Evolutionary conservation across 2,888 invertebrate species (phyloP).

Genomic region (Zaprionus lineosus): DNA sequence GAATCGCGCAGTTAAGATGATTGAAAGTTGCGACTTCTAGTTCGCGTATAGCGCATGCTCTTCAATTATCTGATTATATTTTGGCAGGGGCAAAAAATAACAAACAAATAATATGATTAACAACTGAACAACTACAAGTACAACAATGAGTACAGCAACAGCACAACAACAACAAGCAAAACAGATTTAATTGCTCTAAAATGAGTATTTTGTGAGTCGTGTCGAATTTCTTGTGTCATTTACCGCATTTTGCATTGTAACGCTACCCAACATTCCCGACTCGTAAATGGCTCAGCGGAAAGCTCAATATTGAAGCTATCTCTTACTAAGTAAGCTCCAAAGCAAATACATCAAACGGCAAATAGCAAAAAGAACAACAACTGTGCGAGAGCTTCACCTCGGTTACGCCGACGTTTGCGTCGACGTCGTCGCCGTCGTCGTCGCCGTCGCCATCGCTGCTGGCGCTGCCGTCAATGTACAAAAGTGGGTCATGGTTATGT

Average conservation of each 20-base stretch:
- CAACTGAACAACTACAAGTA: no score
- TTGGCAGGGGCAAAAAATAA: background rate
- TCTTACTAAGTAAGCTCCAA: constrained; percentile 30
- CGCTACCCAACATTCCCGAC: constrained; percentile 10
- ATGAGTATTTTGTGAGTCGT: constrained; percentile 9
- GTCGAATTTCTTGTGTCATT: background rate
- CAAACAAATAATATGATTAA: no score
- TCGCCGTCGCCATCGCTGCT: constrained; percentile 27
- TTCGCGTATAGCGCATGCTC: constrained; percentile 15
- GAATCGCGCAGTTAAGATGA: constrained; percentile 43
- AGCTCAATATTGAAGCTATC: constrained; percentile 25
- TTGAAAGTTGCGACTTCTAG: constrained; percentile 22
- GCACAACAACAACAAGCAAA: background rate
- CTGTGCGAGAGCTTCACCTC: constrained; percentile 36
- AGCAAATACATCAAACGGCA: constrained; percentile 28
- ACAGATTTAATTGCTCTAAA: background rate
- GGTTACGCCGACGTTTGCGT: constrained; percentile 29
- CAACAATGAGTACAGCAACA: no score
- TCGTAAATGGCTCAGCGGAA: constrained; percentile 10
- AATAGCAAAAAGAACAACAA: constrained; percentile 28
- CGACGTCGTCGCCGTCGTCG: constrained; percentile 8
- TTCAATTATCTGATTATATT: constrained; percentile 19
- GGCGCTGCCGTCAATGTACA: constrained; percentile 16
- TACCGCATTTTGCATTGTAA: constrained; percentile 1
- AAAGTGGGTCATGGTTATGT: constrained; percentile 73